Base-by-base conservation (phyloP, 2,888 invertebrate species). In the Didymodactylos carnosus region DNA sequence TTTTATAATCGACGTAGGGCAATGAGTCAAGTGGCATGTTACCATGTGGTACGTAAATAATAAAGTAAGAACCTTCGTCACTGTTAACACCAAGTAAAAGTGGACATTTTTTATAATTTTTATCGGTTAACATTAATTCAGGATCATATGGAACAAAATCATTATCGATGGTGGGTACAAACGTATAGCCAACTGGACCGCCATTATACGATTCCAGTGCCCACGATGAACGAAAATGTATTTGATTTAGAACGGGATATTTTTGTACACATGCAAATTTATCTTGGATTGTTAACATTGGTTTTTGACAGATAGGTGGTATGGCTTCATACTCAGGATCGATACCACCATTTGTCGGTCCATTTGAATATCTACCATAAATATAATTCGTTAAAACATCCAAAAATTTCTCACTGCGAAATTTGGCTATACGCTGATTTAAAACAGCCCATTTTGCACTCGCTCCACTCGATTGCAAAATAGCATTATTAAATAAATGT, bases 41-140 rank as follows among this genome's bases (percentile, higher is more conserved):
- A 6, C 62, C 62, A 62, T 62, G 16, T 35, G 62, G 62, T 5
- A 92, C 91, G 86, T 93, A 94, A 76, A 93, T 86, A 79, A 94
- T 87, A 85, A 93, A 94, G 85, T 92, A 94, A 11, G 91, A 91
- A 76, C 94, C 93, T 88, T 95, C 95, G 82, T 95, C 92, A 82
- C 90, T 89, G 83, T 94, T 94, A 84, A 91, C 92, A 76, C 95
- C 95, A 78, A 94, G 88, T 79, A 97, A 87, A 76, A 95, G 89
- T 29, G 75, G 75, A 71, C 74, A 74, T 41, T 74, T 74, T 80
- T 90, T 89, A 80, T 91, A 91, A 83, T 90, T 88, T 8, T 90
- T 90, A 78, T 91, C 90, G 77, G 88, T 87, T 81, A 94, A 86
- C 86, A 92, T 87, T 75, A 91, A 90, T 81, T 90, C 87, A 0